These are phyloP conservation scores for Distichodus sexfasciatus DNA, from an alignment of 2,797 vertebrate genomes.

Conservation along the genomic window DNA sequence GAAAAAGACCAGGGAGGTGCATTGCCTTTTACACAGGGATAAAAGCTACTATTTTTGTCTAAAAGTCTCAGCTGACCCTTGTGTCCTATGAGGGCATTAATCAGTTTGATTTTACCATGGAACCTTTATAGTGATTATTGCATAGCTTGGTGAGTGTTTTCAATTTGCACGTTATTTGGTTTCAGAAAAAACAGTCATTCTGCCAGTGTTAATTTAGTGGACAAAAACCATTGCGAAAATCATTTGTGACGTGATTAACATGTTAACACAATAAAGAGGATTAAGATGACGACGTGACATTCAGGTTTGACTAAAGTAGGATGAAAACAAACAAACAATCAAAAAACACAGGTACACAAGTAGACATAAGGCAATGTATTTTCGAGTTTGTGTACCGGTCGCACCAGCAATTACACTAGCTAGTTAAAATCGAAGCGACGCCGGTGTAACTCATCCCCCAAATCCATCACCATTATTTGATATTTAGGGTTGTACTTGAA, in stretches of 20 bases:
- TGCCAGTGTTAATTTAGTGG: conserved; percentile 43
- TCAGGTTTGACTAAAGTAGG: not conserved
- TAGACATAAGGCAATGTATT: not conserved
- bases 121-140: conserved; percentile 77
- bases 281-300: not conserved
- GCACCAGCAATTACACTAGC: not conserved
- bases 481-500: not conserved
- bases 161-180: conserved; percentile 72
- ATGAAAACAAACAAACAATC: not conserved
- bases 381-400: not conserved
- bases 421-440: not conserved
- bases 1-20: conserved; percentile 41
- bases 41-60: conserved; percentile 63
- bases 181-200: conserved; percentile 65
- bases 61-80: conserved; percentile 65
- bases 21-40: conserved; percentile 50
- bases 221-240: not conserved
- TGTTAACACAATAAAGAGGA: not conserved
- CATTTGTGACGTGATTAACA: not conserved
- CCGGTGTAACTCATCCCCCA: not conserved
- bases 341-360: not conserved
- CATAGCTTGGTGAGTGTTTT: conserved; percentile 77
- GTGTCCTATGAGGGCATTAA: conserved; percentile 62
- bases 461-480: not conserved
- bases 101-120: conserved; percentile 65